Conservation (phyloP, 2,113 vertebrate species). For the Ameiurus melas region DNA sequence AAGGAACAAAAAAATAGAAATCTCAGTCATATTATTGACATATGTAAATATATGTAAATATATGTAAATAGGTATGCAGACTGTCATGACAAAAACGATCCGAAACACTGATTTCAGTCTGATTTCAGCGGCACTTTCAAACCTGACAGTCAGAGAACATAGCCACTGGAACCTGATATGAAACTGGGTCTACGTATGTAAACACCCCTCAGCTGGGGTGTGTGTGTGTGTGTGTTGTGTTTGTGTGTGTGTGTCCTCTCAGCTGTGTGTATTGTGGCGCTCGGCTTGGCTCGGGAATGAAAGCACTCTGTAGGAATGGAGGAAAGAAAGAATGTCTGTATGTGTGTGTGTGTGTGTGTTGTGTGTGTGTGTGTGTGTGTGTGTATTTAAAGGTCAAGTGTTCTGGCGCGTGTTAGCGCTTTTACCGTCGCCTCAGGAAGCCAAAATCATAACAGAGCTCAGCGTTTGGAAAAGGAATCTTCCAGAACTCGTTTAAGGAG, state of each 20-base stretch:
- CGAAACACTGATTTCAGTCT: background rate
- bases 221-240: background rate
- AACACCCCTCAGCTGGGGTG: constrained; percentile 1
- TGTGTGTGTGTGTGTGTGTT: background rate
- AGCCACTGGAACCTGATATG: background rate
- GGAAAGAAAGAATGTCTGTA: background rate
- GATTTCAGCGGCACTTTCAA: background rate
- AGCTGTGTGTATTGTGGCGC: background rate
- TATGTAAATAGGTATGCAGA: background rate
- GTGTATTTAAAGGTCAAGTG: constrained; percentile 4
- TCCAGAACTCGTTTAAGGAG: background rate
- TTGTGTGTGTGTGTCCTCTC: background rate
- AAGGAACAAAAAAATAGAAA: background rate
- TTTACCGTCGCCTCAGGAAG: background rate
- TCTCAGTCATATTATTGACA: background rate
- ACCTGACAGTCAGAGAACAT: background rate
- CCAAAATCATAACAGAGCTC: constrained; percentile 7
- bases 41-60: too few species aligned
- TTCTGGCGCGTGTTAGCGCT: background rate
- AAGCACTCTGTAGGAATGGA: background rate
- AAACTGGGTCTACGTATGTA: background rate
- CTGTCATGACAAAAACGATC: background rate
- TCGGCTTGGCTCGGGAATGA: background rate
- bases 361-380: constrained; percentile 11
- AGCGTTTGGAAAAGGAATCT: background rate